phyloP scores from a whole-genome alignment of 2,113 vertebrate species.

The Triplophysa tibetana region DNA sequence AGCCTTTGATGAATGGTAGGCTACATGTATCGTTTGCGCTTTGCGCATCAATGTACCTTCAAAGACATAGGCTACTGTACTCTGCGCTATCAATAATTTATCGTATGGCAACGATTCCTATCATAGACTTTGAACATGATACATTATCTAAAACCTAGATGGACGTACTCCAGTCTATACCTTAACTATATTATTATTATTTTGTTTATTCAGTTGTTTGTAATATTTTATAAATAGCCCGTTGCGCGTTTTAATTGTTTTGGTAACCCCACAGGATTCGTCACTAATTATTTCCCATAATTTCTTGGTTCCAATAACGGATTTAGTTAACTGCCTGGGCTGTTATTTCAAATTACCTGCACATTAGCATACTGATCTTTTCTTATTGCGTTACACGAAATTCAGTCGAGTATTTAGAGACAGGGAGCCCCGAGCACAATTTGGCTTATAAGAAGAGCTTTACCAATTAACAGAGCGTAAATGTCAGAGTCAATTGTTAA shows the following conservation, averaged over 20 bases:
- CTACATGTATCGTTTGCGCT: background rate
- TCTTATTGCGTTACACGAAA: slow-evolving; percentile 78
- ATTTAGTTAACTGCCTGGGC: slow-evolving; percentile 61
- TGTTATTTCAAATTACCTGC: slow-evolving; percentile 76
- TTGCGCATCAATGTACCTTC: slow-evolving; percentile 29
- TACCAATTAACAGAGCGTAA: slow-evolving; percentile 1
- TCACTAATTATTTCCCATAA: background rate
- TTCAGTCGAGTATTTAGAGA: slow-evolving; percentile 71
- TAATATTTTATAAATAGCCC: background rate
- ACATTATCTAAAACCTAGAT: background rate
- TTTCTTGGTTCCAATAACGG: slow-evolving; percentile 2
- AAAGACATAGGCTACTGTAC: slow-evolving; percentile 10
- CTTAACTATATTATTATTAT: background rate
- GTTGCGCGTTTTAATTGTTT: background rate
- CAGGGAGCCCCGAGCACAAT: slow-evolving; percentile 8
- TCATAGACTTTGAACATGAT: slow-evolving; percentile 15
- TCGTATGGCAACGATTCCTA: background rate
- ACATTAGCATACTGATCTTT: slow-evolving; percentile 78
- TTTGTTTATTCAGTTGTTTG: background rate
- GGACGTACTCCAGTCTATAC: too few species aligned
- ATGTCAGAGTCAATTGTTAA: background rate
- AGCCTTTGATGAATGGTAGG: slow-evolving; percentile 16
- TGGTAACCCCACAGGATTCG: background rate
- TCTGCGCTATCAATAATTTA: slow-evolving; percentile 32
- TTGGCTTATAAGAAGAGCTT: slow-evolving; percentile 9